Conservation (phyloP, 2,888 invertebrate species). For the Scelioninae gen. 2 region DNA sequence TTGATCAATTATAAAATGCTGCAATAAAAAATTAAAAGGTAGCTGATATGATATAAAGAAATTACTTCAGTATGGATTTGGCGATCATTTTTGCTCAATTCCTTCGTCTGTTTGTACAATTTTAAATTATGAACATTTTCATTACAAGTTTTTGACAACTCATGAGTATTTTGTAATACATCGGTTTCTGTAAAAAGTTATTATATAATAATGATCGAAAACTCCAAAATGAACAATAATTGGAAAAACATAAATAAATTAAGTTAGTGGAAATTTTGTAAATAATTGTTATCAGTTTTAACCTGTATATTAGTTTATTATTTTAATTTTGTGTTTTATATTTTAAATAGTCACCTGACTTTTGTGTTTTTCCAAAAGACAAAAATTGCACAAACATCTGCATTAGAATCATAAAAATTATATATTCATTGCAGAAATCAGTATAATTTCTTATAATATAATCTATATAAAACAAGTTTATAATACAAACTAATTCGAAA, state of each 20-base stretch:
- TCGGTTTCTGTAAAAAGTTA: background rate
- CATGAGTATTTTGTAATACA: slow-evolving; percentile 4
- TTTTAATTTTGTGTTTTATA: background rate
- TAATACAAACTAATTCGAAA: no score
- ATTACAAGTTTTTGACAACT: slow-evolving; percentile 1
- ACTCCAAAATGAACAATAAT: background rate
- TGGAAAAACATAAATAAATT: background rate
- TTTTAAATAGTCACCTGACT: slow-evolving; percentile 17
- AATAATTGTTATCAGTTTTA: background rate
- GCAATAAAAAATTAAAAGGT: no score
- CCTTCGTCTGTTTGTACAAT: slow-evolving; percentile 7
- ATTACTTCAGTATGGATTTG: background rate
- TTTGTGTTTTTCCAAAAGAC: slow-evolving; percentile 23
- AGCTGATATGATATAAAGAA: background rate
- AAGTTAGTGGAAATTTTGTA: background rate
- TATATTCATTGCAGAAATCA: no score
- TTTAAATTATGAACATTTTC: slow-evolving; percentile 20
- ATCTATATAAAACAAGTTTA: no score
- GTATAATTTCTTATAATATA: no score
- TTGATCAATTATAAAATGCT: no score
- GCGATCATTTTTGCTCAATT: background rate
- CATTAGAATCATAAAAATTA: slow-evolving; percentile 9
- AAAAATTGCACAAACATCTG: slow-evolving; percentile 32
- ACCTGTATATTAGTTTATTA: background rate
- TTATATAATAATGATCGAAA: background rate